Evolutionary conservation across 1,140 invertebrate genomes (phyloP), one percentile per base, ranked within the genome.

Genomic region (Eurosta solidaginis): DNA sequence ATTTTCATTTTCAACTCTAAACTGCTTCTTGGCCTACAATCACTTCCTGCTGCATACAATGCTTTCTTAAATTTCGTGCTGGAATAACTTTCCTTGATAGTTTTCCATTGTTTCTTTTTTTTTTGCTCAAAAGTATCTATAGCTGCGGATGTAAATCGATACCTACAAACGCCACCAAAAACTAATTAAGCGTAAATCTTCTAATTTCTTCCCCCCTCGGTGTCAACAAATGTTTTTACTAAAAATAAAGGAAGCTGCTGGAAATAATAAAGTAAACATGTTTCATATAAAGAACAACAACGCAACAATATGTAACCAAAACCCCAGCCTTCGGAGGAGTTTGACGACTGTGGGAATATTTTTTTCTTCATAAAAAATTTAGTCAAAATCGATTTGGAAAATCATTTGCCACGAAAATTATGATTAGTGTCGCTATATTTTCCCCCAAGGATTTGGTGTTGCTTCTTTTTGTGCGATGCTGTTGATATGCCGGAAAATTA

Each of bases 151-250:
- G 52, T 59, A 74, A 45, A 20, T 14, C 3, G 4, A n/a, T 47
- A 45, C 6, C 4, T 45, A 27, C 17, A 47, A 40, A 52, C 29
- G 49, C 75, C 47, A 52, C 20, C 9, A 36, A 76, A 50, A 40
- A 76, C 75, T 76, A 76, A 76, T 76, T 76, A 76, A 36, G 75
- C 75, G 45, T 76, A 76, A 76, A 76, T 50, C 75, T 25, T 76
- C 49, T 76, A 76, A 76, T 76, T 76, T 76, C n/a, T 40, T 47
- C 49, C n/a, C 59, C 59, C 59, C 36, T 7, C 59, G 22, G 17
- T 4, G 2, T 20, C 1, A 22, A 40, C n/a, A 36, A 33, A 42
- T 40, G 27, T 29, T 17, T 40, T 6, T 36, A 44, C 73, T 74
- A 74, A 74, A 74, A 47, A 74, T 74, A 68, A 42, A 42, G 17